Evolutionary conservation across 92 coral and sea anemone genomes (phyloP).

Genomic region (Pocillopora meandrina): DNA sequence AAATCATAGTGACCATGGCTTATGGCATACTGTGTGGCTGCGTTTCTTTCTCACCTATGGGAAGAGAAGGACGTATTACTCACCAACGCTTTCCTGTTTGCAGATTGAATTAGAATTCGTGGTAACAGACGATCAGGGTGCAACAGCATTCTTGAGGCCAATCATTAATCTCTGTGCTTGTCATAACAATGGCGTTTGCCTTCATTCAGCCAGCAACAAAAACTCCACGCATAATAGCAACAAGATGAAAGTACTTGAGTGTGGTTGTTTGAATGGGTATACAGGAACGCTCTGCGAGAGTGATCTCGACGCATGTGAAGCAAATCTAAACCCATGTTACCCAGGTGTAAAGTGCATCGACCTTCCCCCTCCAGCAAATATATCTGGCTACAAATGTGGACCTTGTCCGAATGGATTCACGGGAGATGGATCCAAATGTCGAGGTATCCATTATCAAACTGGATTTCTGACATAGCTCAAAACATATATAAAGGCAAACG

Average conservation of each 20-base stretch:
- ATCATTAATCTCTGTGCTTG: slow-evolving; percentile 63
- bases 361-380: slow-evolving; percentile 56
- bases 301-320: slow-evolving; percentile 48
- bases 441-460: slow-evolving; percentile 37
- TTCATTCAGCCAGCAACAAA: neutral
- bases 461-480: neutral
- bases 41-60: too few relatives aligned
- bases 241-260: slow-evolving; percentile 42
- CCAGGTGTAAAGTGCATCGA: slow-evolving; percentile 55
- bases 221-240: slow-evolving; percentile 11
- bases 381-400: slow-evolving; percentile 63
- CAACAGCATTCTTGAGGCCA: slow-evolving; percentile 52
- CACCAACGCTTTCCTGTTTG: neutral
- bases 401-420: slow-evolving; percentile 70
- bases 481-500: too few relatives aligned
- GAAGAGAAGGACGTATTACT: neutral
- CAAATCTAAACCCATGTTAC: slow-evolving; percentile 28
- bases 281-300: slow-evolving; percentile 62
- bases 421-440: slow-evolving; percentile 67
- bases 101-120: slow-evolving; percentile 55
- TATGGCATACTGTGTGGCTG: too few relatives aligned
- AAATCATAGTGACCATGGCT: too few relatives aligned
- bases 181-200: slow-evolving; percentile 59
- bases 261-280: slow-evolving; percentile 60
- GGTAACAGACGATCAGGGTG: slow-evolving; percentile 56